Conservation (phyloP, 2,113 vertebrate genomes). For the Cyanoliseus patagonus region DNA sequence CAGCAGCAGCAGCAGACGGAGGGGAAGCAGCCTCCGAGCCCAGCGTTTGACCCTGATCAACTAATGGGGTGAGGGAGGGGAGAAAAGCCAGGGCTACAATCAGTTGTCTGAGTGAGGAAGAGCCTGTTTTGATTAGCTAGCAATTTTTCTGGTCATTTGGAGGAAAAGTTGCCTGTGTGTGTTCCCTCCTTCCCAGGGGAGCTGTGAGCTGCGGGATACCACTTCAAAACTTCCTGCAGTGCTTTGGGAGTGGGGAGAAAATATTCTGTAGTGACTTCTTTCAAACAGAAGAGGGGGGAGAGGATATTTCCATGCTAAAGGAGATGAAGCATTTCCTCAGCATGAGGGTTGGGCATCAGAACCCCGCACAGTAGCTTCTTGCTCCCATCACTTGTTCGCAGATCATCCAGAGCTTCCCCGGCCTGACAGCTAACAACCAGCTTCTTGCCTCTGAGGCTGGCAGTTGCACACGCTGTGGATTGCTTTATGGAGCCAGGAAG, state of each 20-base stretch:
- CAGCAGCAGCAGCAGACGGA: neutral
- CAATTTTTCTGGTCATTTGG: neutral
- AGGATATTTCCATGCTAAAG: neutral
- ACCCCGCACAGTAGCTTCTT: neutral
- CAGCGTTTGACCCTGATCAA: slow-evolving; percentile 8
- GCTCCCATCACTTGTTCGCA: neutral
- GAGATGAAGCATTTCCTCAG: neutral
- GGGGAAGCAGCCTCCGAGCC: neutral
- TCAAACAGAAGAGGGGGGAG: neutral
- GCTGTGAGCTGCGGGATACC: neutral
- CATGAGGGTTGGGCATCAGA: neutral
- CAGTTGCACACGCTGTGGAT: no score
- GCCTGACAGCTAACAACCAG: neutral
- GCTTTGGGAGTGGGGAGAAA: neutral
- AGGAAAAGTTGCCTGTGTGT: neutral
- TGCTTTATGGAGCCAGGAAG: neutral
- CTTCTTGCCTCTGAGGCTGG: neutral
- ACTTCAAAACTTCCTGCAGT: neutral
- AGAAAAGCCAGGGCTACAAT: neutral
- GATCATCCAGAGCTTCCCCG: neutral
- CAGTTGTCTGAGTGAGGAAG: neutral
- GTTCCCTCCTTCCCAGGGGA: neutral
- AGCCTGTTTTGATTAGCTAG: neutral
- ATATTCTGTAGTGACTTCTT: neutral
- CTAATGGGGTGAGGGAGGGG: neutral